Evolutionary conservation across 2,888 invertebrate genomes (phyloP).

Genomic region (Cephus pygmeus): DNA sequence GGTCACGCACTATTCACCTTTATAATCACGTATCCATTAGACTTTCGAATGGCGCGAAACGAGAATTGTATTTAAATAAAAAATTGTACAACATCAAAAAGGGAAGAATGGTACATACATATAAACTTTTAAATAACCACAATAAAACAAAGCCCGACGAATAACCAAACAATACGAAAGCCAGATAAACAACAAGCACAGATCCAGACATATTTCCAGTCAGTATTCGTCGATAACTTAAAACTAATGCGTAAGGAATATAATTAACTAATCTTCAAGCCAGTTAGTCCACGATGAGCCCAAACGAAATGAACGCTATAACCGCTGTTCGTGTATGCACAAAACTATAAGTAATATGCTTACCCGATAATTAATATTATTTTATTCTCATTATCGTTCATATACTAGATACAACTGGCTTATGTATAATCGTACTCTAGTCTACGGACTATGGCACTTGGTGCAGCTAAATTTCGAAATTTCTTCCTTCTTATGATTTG

Average conservation of each 20-base stretch:
- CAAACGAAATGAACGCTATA: not conserved
- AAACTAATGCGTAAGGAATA: not conserved
- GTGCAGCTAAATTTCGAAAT: conserved; percentile 47
- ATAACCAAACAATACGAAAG: not conserved
- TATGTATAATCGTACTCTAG: conserved; percentile 14
- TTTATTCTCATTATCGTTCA: conserved; percentile 10
- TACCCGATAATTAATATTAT: conserved; percentile 3
- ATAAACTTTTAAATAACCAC: not conserved
- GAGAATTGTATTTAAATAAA: not conserved
- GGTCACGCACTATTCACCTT: not conserved
- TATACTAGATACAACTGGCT: conserved; percentile 12
- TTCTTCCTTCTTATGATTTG: conserved; percentile 19
- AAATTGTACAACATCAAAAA: not conserved
- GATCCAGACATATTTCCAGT: not conserved
- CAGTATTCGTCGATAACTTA: not conserved
- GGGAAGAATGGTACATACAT: not conserved
- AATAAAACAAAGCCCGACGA: not conserved
- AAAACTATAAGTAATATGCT: not conserved
- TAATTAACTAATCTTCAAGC: not conserved
- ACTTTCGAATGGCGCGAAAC: not conserved
- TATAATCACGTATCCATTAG: not conserved
- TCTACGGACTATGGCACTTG: conserved; percentile 54
- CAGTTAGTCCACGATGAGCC: not conserved
- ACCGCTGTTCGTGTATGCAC: not conserved
- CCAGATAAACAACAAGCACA: not conserved